Conservation (phyloP, 1,140 invertebrate genomes). For the Drepana arcuata region DNA sequence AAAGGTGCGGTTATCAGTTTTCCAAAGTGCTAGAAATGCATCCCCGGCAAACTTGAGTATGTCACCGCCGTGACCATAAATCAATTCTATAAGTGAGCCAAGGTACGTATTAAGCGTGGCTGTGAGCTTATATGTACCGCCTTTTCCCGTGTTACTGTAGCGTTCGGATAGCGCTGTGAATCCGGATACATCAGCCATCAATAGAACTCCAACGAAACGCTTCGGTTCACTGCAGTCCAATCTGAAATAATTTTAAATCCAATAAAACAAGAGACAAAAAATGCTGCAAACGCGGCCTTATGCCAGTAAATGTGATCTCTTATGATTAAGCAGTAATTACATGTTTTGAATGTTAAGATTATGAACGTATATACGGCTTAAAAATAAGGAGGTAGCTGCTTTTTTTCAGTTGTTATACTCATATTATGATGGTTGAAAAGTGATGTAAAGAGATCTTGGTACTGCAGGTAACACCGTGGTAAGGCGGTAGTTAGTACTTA, state of each 20-base stretch:
- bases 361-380: too few species aligned
- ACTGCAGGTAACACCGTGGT: too few species aligned
- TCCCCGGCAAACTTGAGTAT: constrained; percentile 81
- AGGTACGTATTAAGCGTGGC: constrained; percentile 78
- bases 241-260: constrained; percentile 28
- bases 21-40: constrained; percentile 78
- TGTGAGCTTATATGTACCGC: constrained; percentile 76
- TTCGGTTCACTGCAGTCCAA: constrained; percentile 31
- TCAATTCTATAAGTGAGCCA: constrained; percentile 77
- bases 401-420: too few species aligned
- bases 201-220: constrained; percentile 74
- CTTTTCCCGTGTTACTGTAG: constrained; percentile 75
- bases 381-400: too few species aligned
- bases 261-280: too few species aligned
- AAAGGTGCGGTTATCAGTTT: constrained; percentile 67
- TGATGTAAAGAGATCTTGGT: too few species aligned
- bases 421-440: too few species aligned
- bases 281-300: too few species aligned
- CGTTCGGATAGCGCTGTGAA: constrained; percentile 78
- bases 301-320: too few species aligned
- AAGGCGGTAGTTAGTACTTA: too few species aligned
- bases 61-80: constrained; percentile 77
- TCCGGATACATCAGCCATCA: constrained; percentile 78
- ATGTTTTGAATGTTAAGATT: too few species aligned
- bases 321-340: too few species aligned